phyloP scores from a whole-genome alignment of 1,140 invertebrate genomes.

The Drosophila pectinifera region DNA sequence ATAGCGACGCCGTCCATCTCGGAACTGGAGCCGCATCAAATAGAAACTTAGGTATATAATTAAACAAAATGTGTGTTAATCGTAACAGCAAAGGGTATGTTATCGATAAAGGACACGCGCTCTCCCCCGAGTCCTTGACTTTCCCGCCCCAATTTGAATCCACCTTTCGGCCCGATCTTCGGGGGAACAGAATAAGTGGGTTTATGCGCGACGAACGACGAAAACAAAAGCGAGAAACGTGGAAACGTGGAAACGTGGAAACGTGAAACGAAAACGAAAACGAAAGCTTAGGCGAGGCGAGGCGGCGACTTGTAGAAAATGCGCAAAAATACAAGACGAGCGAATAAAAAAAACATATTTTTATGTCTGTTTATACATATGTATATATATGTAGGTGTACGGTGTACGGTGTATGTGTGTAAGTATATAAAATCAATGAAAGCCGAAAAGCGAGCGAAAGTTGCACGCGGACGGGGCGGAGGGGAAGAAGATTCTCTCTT shows the following conservation, averaged over 20 bases:
- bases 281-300: slow-evolving; percentile 53
- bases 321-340: slow-evolving; percentile 2
- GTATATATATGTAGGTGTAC: background rate
- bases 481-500: slow-evolving; percentile 24
- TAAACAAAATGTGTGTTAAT: slow-evolving; percentile 23
- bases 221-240: slow-evolving; percentile 39
- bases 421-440: slow-evolving; percentile 51
- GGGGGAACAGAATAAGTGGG: slow-evolving; percentile 21
- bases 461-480: slow-evolving; percentile 12
- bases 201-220: slow-evolving; percentile 28
- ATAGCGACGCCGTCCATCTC: background rate
- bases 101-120: slow-evolving; percentile 14
- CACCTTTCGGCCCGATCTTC: background rate
- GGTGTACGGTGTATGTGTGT: slow-evolving; percentile 6
- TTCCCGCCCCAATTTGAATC: background rate
- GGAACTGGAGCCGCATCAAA: slow-evolving; percentile 13
- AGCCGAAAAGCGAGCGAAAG: slow-evolving; percentile 51
- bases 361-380: slow-evolving; percentile 24
- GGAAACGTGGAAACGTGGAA: slow-evolving; percentile 16
- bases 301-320: slow-evolving; percentile 40
- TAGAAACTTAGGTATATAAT: slow-evolving; percentile 49
- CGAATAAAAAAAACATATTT: slow-evolving; percentile 18
- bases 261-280: slow-evolving; percentile 35
- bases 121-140: slow-evolving; percentile 31
- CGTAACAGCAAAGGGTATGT: slow-evolving; percentile 19